phyloP scores from a whole-genome alignment of 1,140 invertebrate species.

The honey bee (Apis mellifera) region DNA sequence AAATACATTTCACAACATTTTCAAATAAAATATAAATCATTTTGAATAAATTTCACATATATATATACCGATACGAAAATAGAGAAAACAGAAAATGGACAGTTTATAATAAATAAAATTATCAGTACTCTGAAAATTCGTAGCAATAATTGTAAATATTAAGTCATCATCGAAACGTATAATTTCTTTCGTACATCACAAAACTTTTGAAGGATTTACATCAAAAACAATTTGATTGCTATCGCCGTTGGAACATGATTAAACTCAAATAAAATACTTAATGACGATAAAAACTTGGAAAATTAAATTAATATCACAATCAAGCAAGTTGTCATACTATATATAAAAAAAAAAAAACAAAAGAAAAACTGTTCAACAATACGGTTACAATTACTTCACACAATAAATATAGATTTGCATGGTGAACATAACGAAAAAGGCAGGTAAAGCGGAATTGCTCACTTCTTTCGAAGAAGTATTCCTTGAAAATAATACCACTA shows the following conservation, averaged over 20 bases:
- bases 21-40: not conserved
- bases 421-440: not conserved
- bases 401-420: constrained; percentile 42
- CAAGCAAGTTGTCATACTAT: constrained; percentile 2
- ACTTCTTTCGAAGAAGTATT: constrained; percentile 7
- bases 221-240: not conserved
- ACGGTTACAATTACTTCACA: constrained; percentile 10
- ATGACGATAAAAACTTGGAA: not conserved
- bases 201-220: not conserved
- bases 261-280: not conserved
- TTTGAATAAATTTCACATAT: not conserved
- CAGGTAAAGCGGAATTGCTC: constrained; percentile 14
- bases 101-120: not conserved
- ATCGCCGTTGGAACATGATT: not conserved
- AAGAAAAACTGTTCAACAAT: not conserved
- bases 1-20: not conserved
- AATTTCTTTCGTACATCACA: not conserved
- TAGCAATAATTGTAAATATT: not conserved
- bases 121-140: not conserved
- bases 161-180: not conserved
- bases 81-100: not conserved
- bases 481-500: not conserved
- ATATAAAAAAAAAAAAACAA: not conserved
- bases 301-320: not conserved
- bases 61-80: not conserved